Conservation (phyloP, 2,797 vertebrate genomes). For the Hyperoplus immaculatus region DNA sequence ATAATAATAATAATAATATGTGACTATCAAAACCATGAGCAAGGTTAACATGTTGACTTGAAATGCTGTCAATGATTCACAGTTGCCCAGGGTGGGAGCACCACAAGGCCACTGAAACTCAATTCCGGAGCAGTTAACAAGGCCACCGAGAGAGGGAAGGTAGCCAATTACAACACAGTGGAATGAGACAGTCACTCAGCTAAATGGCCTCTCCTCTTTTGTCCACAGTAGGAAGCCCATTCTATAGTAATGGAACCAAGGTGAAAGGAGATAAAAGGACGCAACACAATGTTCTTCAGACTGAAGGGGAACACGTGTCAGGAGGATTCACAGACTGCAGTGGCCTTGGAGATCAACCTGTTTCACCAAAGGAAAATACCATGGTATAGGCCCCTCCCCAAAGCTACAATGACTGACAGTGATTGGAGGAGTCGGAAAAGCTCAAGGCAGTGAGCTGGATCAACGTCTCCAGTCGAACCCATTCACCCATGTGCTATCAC, state of each 20-base stretch:
- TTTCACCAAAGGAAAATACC: constrained; percentile 20
- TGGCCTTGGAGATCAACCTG: constrained; percentile 28
- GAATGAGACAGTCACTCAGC: constrained; percentile 57
- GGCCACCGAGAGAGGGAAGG: constrained; percentile 33
- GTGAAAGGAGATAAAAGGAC: constrained; percentile 54
- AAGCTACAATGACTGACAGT: constrained; percentile 35
- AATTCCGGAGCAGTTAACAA: constrained; percentile 52
- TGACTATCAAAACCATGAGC: constrained; percentile 26
- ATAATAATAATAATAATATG: background rate
- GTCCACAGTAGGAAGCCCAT: constrained; percentile 39
- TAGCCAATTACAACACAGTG: constrained; percentile 46
- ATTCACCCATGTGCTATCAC: constrained; percentile 50
- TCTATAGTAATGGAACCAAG: constrained; percentile 45
- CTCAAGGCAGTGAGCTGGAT: constrained; percentile 50
- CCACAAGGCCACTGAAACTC: constrained; percentile 45
- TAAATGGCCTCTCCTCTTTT: constrained; percentile 59
- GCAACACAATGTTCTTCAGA: constrained; percentile 35
- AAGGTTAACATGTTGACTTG: constrained; percentile 31
- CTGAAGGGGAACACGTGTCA: constrained; percentile 34
- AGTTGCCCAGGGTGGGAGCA: constrained; percentile 23
- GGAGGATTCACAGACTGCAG: constrained; percentile 18
- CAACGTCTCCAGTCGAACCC: constrained; percentile 33
- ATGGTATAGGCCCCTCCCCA: background rate
- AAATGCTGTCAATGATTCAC: constrained; percentile 63
- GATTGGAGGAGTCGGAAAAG: constrained; percentile 19